phyloP scores from a whole-genome alignment of 1,140 invertebrate genomes.

The Listronotus oregonensis region DNA sequence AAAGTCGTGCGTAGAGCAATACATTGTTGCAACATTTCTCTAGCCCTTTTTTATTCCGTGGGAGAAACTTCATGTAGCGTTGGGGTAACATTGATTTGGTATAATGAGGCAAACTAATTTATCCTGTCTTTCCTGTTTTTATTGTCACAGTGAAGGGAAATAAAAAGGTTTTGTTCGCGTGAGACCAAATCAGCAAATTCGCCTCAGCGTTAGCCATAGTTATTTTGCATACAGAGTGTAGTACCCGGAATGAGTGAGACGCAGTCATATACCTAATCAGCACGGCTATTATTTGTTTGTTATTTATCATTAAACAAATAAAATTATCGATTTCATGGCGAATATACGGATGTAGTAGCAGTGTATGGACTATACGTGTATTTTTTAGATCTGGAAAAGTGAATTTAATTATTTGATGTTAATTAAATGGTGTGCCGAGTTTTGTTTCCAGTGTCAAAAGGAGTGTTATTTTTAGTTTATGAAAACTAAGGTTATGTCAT shows the following conservation, averaged over 20 bases:
- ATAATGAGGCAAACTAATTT: slow-evolving; percentile 1
- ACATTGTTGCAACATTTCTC: no score
- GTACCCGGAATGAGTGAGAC: no score
- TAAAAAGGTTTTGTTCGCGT: no score
- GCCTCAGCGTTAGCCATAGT: no score
- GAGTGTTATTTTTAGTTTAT: slow-evolving; percentile 21
- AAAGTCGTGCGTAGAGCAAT: no score
- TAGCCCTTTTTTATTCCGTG: no score
- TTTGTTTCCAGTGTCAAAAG: slow-evolving; percentile 4
- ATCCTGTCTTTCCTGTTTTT: slow-evolving; percentile 4
- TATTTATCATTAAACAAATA: slow-evolving; percentile 11
- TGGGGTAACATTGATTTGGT: slow-evolving; percentile 3
- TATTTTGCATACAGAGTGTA: no score
- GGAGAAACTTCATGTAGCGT: no score
- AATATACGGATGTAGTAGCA: background rate
- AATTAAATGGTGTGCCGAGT: background rate
- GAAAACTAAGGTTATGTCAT: slow-evolving; percentile 24
- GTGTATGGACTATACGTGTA: background rate
- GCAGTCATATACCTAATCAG: no score
- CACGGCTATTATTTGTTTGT: no score
- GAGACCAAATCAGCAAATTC: no score
- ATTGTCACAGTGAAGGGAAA: background rate
- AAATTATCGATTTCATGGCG: slow-evolving; percentile 6
- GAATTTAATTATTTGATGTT: background rate
- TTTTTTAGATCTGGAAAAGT: background rate